Percentiles rank a stretch among this genome's conserved stretches.
Evolutionary conservation across 2,797 vertebrate species (phyloP).

Genomic region (Acipenser oxyrinchus): DNA sequence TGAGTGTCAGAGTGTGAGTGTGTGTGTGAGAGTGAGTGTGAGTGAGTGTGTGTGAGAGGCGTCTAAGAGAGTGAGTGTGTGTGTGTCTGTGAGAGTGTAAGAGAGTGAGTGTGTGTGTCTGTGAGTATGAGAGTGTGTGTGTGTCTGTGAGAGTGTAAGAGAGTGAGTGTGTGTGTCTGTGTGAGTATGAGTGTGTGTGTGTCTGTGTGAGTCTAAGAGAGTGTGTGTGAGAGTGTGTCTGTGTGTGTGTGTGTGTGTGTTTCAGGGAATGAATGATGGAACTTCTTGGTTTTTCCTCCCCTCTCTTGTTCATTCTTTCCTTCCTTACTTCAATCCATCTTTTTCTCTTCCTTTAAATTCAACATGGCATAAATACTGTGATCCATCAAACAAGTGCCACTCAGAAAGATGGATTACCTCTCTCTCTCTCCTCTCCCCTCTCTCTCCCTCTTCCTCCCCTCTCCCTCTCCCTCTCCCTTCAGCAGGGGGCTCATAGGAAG

Average conservation of each 20-base stretch:
- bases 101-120: not conserved
- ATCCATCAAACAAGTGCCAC: not conserved
- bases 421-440: too few relatives aligned
- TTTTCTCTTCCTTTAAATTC: not conserved
- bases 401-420: not conserved
- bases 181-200: too few relatives aligned
- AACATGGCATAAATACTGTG: not conserved
- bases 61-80: too few relatives aligned
- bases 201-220: too few relatives aligned
- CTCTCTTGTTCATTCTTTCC: not conserved
- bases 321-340: not conserved
- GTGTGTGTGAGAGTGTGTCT: too few relatives aligned
- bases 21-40: too few relatives aligned
- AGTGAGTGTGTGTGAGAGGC: too few relatives aligned
- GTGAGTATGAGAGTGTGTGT: not conserved
- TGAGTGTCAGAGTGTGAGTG: too few relatives aligned
- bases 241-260: not conserved
- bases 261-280: not conserved
- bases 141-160: not conserved
- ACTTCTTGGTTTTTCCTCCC: not conserved
- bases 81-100: too few relatives aligned
- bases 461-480: not conserved
- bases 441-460: too few relatives aligned
- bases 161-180: not conserved
- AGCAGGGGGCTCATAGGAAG: too few relatives aligned